phyloP scores from a whole-genome alignment of 2,888 invertebrate genomes.

The Cantharis rustica region DNA sequence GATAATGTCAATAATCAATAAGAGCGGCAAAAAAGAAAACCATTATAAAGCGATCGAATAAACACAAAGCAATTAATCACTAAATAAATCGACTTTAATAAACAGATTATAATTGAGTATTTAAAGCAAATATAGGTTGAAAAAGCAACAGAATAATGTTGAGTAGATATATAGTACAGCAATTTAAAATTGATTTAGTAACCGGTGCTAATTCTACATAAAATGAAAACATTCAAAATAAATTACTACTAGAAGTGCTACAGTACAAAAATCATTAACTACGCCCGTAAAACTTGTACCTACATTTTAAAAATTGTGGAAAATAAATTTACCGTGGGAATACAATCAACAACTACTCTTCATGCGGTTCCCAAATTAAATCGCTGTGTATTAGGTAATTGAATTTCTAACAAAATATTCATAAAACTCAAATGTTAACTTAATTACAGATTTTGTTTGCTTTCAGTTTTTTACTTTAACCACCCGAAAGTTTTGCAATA shows the following conservation, averaged over 20 bases:
- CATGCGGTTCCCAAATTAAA: background rate
- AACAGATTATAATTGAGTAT: background rate
- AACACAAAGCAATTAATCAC: background rate
- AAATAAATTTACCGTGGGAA: background rate
- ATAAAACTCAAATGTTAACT: background rate
- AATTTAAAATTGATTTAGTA: background rate
- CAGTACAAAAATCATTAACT: background rate
- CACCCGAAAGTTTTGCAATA: background rate
- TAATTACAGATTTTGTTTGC: background rate
- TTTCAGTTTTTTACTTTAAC: background rate
- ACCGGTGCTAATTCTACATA: background rate
- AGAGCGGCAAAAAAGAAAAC: background rate
- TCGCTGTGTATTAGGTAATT: background rate
- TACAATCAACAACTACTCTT: background rate
- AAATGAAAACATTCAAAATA: background rate
- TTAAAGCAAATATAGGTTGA: background rate
- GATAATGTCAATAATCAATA: background rate
- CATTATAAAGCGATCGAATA: background rate
- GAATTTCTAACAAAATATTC: background rate
- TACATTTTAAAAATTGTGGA: background rate
- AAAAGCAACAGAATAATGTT: background rate
- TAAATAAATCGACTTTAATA: background rate
- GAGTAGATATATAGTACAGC: background rate
- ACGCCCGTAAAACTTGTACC: background rate
- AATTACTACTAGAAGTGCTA: background rate